These are phyloP conservation scores for Hydriomena furcata DNA, from an alignment of 2,888 invertebrate genomes.

Conservation along the genomic window DNA sequence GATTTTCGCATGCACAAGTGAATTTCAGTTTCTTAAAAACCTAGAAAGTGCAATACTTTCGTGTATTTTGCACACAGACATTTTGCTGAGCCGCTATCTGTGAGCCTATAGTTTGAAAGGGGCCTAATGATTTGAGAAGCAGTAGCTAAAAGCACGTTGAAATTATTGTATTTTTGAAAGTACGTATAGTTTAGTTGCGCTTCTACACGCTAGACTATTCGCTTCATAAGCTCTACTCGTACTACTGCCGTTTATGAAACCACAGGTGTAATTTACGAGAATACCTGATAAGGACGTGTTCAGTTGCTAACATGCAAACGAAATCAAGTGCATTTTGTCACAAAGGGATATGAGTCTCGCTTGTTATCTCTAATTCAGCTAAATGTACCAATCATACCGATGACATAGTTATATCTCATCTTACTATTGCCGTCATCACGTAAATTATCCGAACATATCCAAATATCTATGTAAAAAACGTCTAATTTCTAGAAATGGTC, in stretches of 20 bases:
- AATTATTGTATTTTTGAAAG: too few relatives aligned
- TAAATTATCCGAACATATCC: background rate
- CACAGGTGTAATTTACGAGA: constrained; percentile 3
- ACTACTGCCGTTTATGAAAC: background rate
- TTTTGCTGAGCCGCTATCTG: too few relatives aligned
- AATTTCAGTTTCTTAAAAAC: too few relatives aligned
- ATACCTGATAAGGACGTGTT: background rate
- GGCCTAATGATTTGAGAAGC: too few relatives aligned
- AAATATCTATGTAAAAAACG: too few relatives aligned
- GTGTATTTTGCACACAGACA: too few relatives aligned
- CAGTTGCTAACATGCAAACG: constrained; percentile 16
- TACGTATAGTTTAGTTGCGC: too few relatives aligned
- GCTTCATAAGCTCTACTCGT: background rate
- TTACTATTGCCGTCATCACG: background rate
- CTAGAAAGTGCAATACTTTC: too few relatives aligned
- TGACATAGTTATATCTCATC: constrained; percentile 13
- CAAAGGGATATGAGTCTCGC: constrained; percentile 20
- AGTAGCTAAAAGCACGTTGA: too few relatives aligned
- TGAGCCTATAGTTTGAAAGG: too few relatives aligned
- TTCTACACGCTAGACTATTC: background rate
- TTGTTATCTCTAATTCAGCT: constrained; percentile 23
- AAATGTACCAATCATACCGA: constrained; percentile 6
- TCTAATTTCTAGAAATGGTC: too few relatives aligned
- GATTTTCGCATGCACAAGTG: too few relatives aligned
- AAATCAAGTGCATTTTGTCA: constrained; percentile 21